Evolutionary conservation across 2,888 invertebrate species (phyloP).

Genomic region (Drosophila neutralis): DNA sequence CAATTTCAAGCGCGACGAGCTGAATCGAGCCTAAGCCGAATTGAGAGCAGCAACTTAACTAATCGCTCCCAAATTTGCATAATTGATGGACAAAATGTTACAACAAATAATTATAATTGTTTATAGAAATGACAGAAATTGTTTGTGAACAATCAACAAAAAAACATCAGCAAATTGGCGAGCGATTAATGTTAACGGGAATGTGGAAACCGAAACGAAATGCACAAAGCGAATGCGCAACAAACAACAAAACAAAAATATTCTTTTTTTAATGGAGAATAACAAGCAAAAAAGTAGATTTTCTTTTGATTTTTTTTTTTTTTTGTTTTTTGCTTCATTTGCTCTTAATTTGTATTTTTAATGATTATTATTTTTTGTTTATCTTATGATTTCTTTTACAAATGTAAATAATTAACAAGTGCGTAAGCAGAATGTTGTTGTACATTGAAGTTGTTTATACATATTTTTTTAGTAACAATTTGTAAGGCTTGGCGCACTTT

Average conservation of each 20-base stretch:
- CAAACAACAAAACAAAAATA: constrained; percentile 3
- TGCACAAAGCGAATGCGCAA: constrained; percentile 64
- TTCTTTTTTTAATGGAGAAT: constrained; percentile 1
- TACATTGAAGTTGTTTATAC: constrained; percentile 35
- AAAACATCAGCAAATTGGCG: neutral
- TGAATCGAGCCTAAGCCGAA: constrained; percentile 73
- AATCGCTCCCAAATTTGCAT: neutral
- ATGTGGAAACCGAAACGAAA: constrained; percentile 32
- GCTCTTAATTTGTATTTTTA: constrained; percentile 11
- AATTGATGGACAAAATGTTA: neutral
- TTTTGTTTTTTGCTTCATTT: neutral
- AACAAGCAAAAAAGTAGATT: neutral
- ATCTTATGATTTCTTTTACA: constrained; percentile 28
- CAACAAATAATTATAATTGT: neutral
- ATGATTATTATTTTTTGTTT: constrained; percentile 15
- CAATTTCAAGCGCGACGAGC: constrained; percentile 86
- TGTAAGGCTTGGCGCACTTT: constrained; percentile 36
- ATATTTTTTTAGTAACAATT: constrained; percentile 33
- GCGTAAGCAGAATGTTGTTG: constrained; percentile 31
- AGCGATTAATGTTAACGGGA: neutral
- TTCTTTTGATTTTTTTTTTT: constrained; percentile 8
- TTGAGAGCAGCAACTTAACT: neutral
- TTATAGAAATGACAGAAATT: neutral
- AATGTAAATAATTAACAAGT: constrained; percentile 60
- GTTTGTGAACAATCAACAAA: neutral